Evolutionary conservation across 2,797 vertebrate species (phyloP).

Genomic region (Distichodus sexfasciatus): DNA sequence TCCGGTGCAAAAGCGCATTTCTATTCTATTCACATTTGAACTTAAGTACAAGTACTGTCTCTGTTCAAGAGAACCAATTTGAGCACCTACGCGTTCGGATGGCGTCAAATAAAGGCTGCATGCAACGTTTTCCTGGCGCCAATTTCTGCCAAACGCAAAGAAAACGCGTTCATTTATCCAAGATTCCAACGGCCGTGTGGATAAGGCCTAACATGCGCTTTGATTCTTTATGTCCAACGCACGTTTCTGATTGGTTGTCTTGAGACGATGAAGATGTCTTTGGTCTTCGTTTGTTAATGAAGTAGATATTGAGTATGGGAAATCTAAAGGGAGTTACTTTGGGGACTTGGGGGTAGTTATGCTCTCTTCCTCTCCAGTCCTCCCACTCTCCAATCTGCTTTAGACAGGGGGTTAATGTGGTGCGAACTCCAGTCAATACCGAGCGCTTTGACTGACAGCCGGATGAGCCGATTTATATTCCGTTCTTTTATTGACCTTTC

Average conservation of each 20-base stretch:
- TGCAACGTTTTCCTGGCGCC: no score
- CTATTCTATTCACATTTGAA: not conserved
- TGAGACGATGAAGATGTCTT: not conserved
- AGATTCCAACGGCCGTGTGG: no score
- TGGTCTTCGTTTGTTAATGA: not conserved
- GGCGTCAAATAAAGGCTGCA: no score
- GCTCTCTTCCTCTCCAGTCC: not conserved
- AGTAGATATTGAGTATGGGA: not conserved
- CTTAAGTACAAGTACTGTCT: no score
- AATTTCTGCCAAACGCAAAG: no score
- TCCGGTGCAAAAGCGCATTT: not conserved
- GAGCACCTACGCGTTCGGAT: no score
- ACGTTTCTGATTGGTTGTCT: no score
- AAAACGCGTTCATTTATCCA: no score
- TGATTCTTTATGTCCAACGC: no score
- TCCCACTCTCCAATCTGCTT: not conserved
- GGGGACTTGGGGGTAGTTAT: not conserved
- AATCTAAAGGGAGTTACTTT: not conserved
- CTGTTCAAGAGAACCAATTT: no score
- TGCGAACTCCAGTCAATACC: conserved; percentile 15
- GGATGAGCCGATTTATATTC: conserved; percentile 6
- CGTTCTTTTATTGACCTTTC: conserved; percentile 21
- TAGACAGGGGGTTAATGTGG: conserved; percentile 13
- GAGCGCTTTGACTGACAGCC: conserved; percentile 15
- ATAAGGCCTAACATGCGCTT: no score